Base-by-base conservation (phyloP, 2,797 vertebrate genomes). In the Dendrocincla tyrannina region DNA sequence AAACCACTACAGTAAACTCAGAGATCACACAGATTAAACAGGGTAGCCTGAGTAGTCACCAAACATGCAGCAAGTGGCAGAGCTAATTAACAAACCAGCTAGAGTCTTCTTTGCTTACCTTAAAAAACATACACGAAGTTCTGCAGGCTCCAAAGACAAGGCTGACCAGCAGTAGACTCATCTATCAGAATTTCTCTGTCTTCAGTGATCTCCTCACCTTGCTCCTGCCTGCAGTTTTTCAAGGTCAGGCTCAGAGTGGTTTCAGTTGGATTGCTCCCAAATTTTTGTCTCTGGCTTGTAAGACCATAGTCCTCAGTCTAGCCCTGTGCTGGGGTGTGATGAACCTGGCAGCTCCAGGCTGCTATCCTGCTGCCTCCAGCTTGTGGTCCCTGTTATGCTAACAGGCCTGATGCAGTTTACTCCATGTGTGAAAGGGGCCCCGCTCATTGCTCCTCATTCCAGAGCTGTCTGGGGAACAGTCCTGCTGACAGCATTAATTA, bases 401-500 rank as follows among this genome's bases (percentile, higher is more conserved):
- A 53, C 46, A 39, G 33, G 13, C 33, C 70, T n/a, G 56, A 64
- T 3, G 16, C 44, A 63, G 16, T 11, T 85, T 56, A 41, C 17
- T 33, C 0, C 0, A 2, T 4, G 17, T 0, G 0, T 75, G 74
- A 53, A 55, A 62, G 23, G 24, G 50, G 47, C 70, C 67, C 41
- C 58, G 58, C 68, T 89, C 63, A 19, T n/a, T 7, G 4, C 14
- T 88, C 11, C 10, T 80, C 33, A 27, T 59, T 60, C 52, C 17
- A 2, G 25, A 70, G 17, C 32, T 68, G 22, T 39, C 52, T 81
- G 46, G 55, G 41, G 60, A 89, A 9, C 46, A 58, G 27, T 56
- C 41, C 49, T 42, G 49, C 37, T 68, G 68, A 84, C 0, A 13
- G 37, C 22, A 13, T 44, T n/a, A 80, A 89, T 93, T 76, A 88